Base-by-base conservation (phyloP, 2,113 vertebrate genomes). In the Oreochromis aureus region DNA sequence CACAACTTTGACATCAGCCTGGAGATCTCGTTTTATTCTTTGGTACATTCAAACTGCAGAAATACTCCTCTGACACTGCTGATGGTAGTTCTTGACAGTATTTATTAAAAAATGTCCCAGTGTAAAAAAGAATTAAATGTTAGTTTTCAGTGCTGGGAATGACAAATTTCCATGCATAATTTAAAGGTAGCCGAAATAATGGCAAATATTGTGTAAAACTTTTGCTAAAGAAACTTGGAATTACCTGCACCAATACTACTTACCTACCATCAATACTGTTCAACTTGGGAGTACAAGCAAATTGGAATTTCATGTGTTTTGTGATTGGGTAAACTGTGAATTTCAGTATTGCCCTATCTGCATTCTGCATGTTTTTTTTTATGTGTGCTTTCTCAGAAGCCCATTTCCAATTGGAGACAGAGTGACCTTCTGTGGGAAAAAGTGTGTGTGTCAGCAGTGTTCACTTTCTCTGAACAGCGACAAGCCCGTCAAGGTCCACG, bases 381-480 rank as follows among this genome's bases (percentile, higher is more conserved):
- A 22, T 83, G 41, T 51, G 54, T 82, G 66, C 91, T 82, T 87
- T 90, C 69, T 7, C 94, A 99, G 98, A 96, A 98, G 98, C 86
- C 98, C 98, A 0, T 99, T 99, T 92, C 98, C 98, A 36, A 98
- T 99, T 2, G 98, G 98, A 94, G 98, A 99, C 96, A 98, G 98
- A 95, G 98, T 99, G 81, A 99, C 98, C 3, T 99, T 99, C 97
- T 98, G 98, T 3, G 98, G 98, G 73, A 99, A 99, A 96, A 98
- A 99, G 90, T 99, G 98, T 11, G 97, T 99, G 73, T 99, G 98
- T 96, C 98, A 99, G 94, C 98, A 97, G 48, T 99, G 98, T 91
- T 99, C 98, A 83, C 97, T 97, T 66, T 94, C 97, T 36, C 97
- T 99, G 89, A 95, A 96, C 92, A 94, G 87, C 95, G 97, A 97